Conservation (phyloP, 1,140 invertebrate species). For the Bombus soroeensis region DNA sequence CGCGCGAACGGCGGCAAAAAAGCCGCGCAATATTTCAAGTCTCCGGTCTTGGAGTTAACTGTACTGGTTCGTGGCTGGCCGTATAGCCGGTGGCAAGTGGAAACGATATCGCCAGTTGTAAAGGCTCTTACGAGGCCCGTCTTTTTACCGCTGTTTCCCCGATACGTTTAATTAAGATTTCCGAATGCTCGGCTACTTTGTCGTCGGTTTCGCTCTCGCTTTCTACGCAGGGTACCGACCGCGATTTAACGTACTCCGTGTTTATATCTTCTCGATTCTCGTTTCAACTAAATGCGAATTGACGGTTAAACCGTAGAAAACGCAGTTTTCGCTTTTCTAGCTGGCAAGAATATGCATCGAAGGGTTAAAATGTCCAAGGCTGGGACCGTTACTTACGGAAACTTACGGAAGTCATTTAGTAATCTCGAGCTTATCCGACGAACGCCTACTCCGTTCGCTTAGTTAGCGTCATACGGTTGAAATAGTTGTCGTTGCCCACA, state of each 20-base stretch:
- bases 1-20: conserved; percentile 41
- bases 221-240: too few relatives aligned
- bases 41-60: conserved; percentile 37
- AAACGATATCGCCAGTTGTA: conserved; percentile 37
- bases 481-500: too few relatives aligned
- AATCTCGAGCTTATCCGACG: background rate
- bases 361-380: background rate
- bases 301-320: too few relatives aligned
- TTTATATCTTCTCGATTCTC: too few relatives aligned
- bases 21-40: conserved; percentile 30
- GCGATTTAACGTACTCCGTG: too few relatives aligned
- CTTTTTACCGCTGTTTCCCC: background rate
- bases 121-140: background rate
- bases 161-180: conserved; percentile 9
- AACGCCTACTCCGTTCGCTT: background rate
- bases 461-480: background rate
- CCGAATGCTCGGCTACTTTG: background rate
- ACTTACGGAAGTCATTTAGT: background rate
- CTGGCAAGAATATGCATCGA: too few relatives aligned
- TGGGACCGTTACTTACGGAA: background rate
- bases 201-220: too few relatives aligned
- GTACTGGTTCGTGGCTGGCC: conserved; percentile 36
- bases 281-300: accelerated
- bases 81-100: conserved; percentile 22
- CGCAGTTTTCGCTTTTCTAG: background rate